Percentiles rank a stretch among this genome's conserved stretches.
phyloP scores from a whole-genome alignment of 2,888 invertebrate species.

The Loripinus fragilis region DNA sequence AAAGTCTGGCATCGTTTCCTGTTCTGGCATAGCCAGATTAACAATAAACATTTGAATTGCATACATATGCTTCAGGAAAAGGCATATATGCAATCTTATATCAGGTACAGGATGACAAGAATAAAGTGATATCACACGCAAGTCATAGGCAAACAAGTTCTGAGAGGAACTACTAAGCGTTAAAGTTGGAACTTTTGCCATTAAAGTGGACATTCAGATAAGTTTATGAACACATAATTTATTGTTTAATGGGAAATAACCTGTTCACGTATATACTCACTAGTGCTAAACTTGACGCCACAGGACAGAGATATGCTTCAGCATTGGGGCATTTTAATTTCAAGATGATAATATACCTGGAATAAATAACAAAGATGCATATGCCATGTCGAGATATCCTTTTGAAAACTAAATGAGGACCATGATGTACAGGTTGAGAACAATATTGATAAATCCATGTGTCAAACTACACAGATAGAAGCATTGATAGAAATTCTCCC shows the following conservation, averaged over 20 bases:
- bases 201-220: constrained; percentile 55
- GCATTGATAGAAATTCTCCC: not conserved
- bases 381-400: constrained; percentile 25
- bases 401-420: not conserved
- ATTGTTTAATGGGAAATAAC: constrained; percentile 7
- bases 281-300: constrained; percentile 33
- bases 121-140: constrained; percentile 42
- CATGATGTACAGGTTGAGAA: not conserved
- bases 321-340: constrained; percentile 24
- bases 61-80: constrained; percentile 35
- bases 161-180: constrained; percentile 47
- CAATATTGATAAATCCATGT: not conserved
- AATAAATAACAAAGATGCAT: constrained; percentile 22
- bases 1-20: constrained; percentile 9
- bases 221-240: constrained; percentile 16
- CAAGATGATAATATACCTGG: constrained; percentile 23
- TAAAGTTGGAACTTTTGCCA: constrained; percentile 51
- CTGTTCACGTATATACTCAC: constrained; percentile 24
- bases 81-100: constrained; percentile 51
- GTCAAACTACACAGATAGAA: not conserved
- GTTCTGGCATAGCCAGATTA: constrained; percentile 31
- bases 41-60: constrained; percentile 39
- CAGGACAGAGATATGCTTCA: constrained; percentile 30
- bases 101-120: constrained; percentile 34
- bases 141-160: constrained; percentile 34